phyloP scores from a whole-genome alignment of 2,888 invertebrate genomes.

The Parnassius apollo region DNA sequence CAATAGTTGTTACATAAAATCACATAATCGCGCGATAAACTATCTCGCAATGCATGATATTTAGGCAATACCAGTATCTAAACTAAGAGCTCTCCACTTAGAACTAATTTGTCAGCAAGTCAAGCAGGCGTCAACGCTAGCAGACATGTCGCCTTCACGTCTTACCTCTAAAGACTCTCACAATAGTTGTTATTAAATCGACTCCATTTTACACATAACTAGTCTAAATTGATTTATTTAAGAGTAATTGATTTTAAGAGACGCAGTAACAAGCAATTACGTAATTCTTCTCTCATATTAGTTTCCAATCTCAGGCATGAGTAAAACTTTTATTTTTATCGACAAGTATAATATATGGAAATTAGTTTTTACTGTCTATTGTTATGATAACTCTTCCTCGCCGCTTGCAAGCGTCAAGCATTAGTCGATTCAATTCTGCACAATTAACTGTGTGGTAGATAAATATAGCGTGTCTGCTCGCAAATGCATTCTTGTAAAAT shows the following conservation, averaged over 20 bases:
- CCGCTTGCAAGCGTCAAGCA: constrained; percentile 4
- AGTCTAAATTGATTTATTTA: no score
- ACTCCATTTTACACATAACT: neutral
- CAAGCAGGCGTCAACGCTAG: neutral
- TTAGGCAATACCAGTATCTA: neutral
- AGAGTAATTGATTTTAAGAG: constrained; percentile 8
- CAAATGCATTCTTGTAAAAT: no score
- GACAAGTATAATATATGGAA: constrained; percentile 27
- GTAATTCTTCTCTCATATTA: constrained; percentile 26
- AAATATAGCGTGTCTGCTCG: neutral
- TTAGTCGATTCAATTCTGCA: constrained; percentile 10
- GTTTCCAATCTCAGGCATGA: constrained; percentile 1
- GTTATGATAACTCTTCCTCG: constrained; percentile 25
- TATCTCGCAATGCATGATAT: neutral
- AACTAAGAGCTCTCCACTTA: neutral
- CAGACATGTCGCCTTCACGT: neutral
- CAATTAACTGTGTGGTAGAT: constrained; percentile 14
- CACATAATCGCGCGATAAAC: neutral
- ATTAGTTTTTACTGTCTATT: constrained; percentile 36
- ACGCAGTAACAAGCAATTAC: constrained; percentile 20
- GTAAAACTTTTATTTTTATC: constrained; percentile 18
- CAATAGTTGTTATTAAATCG: constrained; percentile 7
- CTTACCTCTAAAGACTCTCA: neutral
- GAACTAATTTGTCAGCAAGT: neutral
- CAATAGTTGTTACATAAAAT: neutral